These are phyloP conservation scores for Echinops telfairi DNA, from an alignment of 2,113 vertebrate genomes.

Conservation along the genomic window DNA sequence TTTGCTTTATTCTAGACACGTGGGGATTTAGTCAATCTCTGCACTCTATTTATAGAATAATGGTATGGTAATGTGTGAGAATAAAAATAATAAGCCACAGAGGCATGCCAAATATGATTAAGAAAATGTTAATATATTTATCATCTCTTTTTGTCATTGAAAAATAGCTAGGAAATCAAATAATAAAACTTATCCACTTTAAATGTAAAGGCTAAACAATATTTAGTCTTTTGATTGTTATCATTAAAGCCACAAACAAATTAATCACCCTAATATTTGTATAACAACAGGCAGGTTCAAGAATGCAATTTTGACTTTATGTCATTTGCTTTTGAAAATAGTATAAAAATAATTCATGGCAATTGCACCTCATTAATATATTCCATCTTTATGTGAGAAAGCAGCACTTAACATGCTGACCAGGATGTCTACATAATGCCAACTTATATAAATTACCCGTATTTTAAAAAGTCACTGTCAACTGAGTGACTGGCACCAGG, in stretches of 20 bases:
- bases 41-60: neutral
- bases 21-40: neutral
- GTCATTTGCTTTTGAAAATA: conserved; percentile 40
- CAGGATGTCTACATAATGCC: conserved; percentile 53
- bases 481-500: conserved; percentile 27
- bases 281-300: conserved; percentile 5
- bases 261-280: conserved; percentile 2
- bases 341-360: conserved; percentile 28
- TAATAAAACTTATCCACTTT: neutral
- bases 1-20: neutral
- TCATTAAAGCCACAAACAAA: conserved; percentile 38
- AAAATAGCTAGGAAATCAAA: neutral
- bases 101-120: neutral
- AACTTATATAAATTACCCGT: conserved; percentile 41
- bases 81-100: conserved; percentile 5
- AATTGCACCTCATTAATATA: conserved; percentile 43
- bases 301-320: neutral
- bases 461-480: conserved; percentile 57
- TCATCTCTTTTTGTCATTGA: neutral
- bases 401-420: conserved; percentile 62
- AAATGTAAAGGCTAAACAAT: neutral
- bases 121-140: conserved; percentile 17
- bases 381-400: conserved; percentile 35
- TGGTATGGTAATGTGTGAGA: neutral
- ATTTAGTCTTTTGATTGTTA: conserved; percentile 24